A percentile compares a stretch with the other conserved stretches of the same genome.
Evolutionary conservation across 2,888 invertebrate species (phyloP).

Genomic region (Aleiodes alternator): DNA sequence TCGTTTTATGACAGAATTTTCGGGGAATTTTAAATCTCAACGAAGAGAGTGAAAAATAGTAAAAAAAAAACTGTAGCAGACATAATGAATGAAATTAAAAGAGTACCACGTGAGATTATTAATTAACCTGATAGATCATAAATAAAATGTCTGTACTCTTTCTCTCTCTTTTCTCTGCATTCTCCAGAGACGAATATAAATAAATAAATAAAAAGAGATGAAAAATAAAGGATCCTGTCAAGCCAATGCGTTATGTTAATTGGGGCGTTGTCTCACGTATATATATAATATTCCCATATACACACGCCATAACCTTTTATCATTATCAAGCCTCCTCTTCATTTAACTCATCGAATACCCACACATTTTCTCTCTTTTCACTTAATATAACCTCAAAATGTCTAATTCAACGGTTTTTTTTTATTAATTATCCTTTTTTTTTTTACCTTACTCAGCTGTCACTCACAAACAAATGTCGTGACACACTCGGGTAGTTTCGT

Average conservation of each 20-base stretch:
- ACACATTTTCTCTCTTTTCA: neutral
- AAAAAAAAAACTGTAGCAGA: slow-evolving; percentile 15
- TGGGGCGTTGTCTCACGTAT: slow-evolving; percentile 73
- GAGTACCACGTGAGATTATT: slow-evolving; percentile 65
- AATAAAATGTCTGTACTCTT: slow-evolving; percentile 67
- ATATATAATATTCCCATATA: slow-evolving; percentile 16
- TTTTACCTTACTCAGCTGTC: neutral
- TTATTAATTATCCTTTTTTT: slow-evolving; percentile 42
- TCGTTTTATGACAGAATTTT: slow-evolving; percentile 10
- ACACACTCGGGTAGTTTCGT: slow-evolving; percentile 62
- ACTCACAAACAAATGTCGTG: slow-evolving; percentile 53
- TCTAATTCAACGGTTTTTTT: slow-evolving; percentile 21
- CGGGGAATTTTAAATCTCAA: slow-evolving; percentile 22
- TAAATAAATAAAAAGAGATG: slow-evolving; percentile 73
- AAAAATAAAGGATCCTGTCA: slow-evolving; percentile 61
- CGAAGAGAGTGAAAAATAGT: neutral
- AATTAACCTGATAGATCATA: slow-evolving; percentile 74
- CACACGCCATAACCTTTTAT: slow-evolving; percentile 25
- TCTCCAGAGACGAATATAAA: slow-evolving; percentile 59
- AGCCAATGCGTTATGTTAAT: slow-evolving; percentile 74
- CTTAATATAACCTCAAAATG: slow-evolving; percentile 19
- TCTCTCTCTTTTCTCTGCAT: slow-evolving; percentile 52
- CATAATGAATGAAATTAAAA: slow-evolving; percentile 17
- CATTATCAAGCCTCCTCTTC: slow-evolving; percentile 18
- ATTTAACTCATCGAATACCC: slow-evolving; percentile 6